Conservation (phyloP, 2,113 vertebrate species). For the Nannospalax galili region DNA sequence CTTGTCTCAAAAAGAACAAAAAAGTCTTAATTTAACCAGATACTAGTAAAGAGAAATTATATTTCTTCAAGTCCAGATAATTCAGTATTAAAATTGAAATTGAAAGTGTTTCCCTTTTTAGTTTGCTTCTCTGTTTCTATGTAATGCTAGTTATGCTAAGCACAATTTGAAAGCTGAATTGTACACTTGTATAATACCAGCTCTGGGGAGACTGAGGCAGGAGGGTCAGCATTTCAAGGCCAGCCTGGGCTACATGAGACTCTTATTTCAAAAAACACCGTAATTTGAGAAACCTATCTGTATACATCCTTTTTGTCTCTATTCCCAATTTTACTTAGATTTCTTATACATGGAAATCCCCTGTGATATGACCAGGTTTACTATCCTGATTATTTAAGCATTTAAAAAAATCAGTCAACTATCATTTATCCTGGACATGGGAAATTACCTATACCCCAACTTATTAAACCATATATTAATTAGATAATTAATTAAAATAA, state of each 20-base stretch:
- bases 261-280: background rate
- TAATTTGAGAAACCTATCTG: background rate
- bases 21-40: background rate
- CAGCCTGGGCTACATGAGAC: too few relatives aligned
- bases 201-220: background rate
- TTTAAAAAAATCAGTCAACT: background rate
- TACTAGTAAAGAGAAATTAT: slow-evolving; percentile 12
- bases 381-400: slow-evolving; percentile 1
- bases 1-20: too few relatives aligned
- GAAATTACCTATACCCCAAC: slow-evolving; percentile 9
- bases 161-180: background rate
- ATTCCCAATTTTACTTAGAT: slow-evolving; percentile 1
- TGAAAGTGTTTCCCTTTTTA: slow-evolving; percentile 33
- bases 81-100: slow-evolving; percentile 32
- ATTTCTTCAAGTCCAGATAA: background rate
- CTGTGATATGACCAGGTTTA: background rate
- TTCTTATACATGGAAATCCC: slow-evolving; percentile 37
- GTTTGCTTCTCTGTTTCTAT: slow-evolving; percentile 30
- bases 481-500: background rate
- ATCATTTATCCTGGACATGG: background rate
- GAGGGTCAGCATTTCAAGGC: too few relatives aligned
- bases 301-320: slow-evolving; percentile 19
- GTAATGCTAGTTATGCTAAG: slow-evolving; percentile 34
- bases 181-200: background rate
- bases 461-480: background rate